Conservation (phyloP, 2,888 invertebrate species). For the Oscheius sp. region DNA sequence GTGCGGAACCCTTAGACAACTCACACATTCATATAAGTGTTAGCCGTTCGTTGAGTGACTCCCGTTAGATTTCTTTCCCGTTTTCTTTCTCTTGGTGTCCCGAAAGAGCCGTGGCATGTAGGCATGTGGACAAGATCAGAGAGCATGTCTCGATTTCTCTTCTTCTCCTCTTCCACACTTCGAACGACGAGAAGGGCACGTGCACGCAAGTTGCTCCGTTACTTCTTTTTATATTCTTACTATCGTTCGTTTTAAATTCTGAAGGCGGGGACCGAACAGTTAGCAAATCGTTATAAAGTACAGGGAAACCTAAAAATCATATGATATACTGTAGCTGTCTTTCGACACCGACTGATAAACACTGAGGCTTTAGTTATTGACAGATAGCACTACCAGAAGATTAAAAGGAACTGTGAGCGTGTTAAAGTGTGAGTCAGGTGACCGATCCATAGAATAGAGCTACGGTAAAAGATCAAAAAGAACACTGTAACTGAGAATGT, state of each 20-base stretch:
- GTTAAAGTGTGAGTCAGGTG: too few relatives aligned
- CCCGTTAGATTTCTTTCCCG: background rate
- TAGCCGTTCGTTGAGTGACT: background rate
- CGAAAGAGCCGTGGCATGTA: conserved; percentile 9
- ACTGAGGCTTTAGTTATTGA: too few relatives aligned
- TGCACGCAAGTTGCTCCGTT: conserved; percentile 29
- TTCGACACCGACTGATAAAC: too few relatives aligned
- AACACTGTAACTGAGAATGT: too few relatives aligned
- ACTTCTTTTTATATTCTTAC: background rate
- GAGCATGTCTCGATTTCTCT: background rate
- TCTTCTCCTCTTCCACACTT: conserved; percentile 9
- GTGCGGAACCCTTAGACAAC: background rate
- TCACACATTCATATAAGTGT: too few relatives aligned
- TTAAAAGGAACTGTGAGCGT: too few relatives aligned
- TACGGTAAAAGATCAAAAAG: too few relatives aligned
- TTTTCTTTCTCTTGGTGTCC: conserved; percentile 15
- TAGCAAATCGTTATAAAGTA: background rate
- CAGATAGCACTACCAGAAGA: too few relatives aligned
- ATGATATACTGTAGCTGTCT: too few relatives aligned
- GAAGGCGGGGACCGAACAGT: background rate
- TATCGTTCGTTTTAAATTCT: background rate
- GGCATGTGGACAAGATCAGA: conserved; percentile 12
- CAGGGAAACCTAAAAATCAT: background rate
- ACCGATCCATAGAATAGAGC: too few relatives aligned
- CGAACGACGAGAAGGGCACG: conserved; percentile 19